These are phyloP conservation scores for Brachystomella parvula DNA, from an alignment of 1,140 invertebrate species.

Conservation along the genomic window DNA sequence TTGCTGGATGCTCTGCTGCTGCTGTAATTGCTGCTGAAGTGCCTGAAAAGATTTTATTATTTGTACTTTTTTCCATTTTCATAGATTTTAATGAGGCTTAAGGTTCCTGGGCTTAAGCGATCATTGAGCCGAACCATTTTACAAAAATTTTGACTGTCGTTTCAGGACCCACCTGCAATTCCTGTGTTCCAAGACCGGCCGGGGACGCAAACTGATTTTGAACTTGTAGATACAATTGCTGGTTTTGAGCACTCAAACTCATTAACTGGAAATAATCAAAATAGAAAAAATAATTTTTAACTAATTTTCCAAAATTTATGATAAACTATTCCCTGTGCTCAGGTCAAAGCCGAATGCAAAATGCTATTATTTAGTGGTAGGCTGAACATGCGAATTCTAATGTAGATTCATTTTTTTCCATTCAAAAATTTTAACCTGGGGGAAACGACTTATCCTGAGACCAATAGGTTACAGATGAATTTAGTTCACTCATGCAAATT, in stretches of 20 bases:
- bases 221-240: conserved; percentile 44
- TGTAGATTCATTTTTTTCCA: no score
- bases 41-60: conserved; percentile 41
- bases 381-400: no score
- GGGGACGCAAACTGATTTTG: conserved; percentile 47
- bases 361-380: neutral
- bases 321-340: neutral
- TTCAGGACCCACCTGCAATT: conserved; percentile 46
- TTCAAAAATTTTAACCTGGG: no score
- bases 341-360: neutral
- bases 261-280: conserved; percentile 46
- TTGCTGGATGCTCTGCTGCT: conserved; percentile 55
- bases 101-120: no score
- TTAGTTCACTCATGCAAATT: no score
- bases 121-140: no score
- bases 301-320: no score
- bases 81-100: no score
- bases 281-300: neutral
- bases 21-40: conserved; percentile 56
- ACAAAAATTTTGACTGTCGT: neutral
- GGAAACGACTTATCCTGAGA: no score
- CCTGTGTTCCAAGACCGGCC: conserved; percentile 50
- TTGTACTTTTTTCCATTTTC: no score
- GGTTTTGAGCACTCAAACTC: conserved; percentile 45
- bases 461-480: no score